phyloP scores from a whole-genome alignment of 2,797 vertebrate genomes.

The Streptopelia turtur region DNA sequence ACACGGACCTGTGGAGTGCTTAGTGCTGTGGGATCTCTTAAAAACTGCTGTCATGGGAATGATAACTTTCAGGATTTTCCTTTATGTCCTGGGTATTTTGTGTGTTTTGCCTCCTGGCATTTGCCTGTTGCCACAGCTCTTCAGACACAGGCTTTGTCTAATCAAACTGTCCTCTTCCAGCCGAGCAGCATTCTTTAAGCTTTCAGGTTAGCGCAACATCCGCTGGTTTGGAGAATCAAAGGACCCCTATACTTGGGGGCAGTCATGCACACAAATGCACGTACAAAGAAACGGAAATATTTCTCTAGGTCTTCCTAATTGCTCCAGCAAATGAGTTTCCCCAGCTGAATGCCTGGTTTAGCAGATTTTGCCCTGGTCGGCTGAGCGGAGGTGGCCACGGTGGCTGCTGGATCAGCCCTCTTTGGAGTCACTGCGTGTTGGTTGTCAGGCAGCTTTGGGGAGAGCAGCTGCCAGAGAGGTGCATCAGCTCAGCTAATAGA shows the following conservation, averaged over 20 bases:
- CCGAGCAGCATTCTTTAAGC: not conserved
- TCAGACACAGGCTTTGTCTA: constrained; percentile 1
- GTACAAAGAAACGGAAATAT: constrained; percentile 53
- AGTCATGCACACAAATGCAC: constrained; percentile 54
- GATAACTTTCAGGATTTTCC: not conserved
- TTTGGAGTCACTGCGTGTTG: not conserved
- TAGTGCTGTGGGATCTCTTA: not conserved
- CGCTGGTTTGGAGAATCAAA: constrained; percentile 40
- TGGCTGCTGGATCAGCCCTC: not conserved
- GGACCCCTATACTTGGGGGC: not conserved
- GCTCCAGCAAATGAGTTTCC: constrained; percentile 31
- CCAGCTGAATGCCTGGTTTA: not conserved
- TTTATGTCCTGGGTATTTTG: not conserved
- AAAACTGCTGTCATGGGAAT: not conserved
- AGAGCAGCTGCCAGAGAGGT: not conserved
- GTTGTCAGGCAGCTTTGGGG: not conserved
- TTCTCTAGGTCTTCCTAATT: constrained; percentile 45
- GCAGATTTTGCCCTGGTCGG: not conserved
- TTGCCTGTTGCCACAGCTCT: not conserved
- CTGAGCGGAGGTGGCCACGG: not conserved
- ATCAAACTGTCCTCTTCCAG: constrained; percentile 41
- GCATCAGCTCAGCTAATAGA: not conserved
- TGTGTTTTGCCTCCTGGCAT: not conserved
- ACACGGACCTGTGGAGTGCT: not conserved
- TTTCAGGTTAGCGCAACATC: constrained; percentile 30